These are phyloP conservation scores for Esox lucius DNA, from an alignment of 2,797 vertebrate genomes.

Conservation along the genomic window DNA sequence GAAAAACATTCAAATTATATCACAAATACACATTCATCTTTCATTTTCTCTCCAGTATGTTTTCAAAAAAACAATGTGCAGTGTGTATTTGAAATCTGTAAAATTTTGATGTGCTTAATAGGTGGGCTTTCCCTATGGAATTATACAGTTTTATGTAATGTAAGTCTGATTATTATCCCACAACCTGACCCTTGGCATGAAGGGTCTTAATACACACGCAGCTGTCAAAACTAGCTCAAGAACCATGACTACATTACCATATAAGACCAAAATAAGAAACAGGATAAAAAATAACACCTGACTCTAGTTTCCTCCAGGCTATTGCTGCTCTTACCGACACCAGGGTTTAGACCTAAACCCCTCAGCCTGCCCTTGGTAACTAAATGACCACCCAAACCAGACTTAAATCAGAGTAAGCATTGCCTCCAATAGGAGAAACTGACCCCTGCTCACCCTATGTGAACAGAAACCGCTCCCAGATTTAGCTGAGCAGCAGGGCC, in stretches of 20 bases:
- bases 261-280: slow-evolving; percentile 72
- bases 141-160: neutral
- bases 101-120: no score
- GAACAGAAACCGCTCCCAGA: neutral
- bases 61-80: no score
- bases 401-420: neutral
- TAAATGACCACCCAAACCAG: neutral
- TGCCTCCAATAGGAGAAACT: neutral
- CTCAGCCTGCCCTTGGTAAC: neutral
- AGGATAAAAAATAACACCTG: slow-evolving; percentile 61
- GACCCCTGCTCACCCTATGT: neutral
- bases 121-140: neutral
- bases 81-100: no score
- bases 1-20: no score
- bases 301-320: slow-evolving; percentile 57
- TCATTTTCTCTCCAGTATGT: no score
- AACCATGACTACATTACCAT: slow-evolving; percentile 67
- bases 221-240: slow-evolving; percentile 38
- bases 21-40: no score
- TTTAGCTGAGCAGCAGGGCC: neutral
- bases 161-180: neutral
- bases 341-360: neutral
- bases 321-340: neutral
- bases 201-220: slow-evolving; percentile 14
- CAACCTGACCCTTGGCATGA: neutral